A percentile compares a stretch with the other conserved stretches of the same genome.
Evolutionary conservation across 2,888 invertebrate genomes (phyloP).

Genomic region (Ormyrus labotus): DNA sequence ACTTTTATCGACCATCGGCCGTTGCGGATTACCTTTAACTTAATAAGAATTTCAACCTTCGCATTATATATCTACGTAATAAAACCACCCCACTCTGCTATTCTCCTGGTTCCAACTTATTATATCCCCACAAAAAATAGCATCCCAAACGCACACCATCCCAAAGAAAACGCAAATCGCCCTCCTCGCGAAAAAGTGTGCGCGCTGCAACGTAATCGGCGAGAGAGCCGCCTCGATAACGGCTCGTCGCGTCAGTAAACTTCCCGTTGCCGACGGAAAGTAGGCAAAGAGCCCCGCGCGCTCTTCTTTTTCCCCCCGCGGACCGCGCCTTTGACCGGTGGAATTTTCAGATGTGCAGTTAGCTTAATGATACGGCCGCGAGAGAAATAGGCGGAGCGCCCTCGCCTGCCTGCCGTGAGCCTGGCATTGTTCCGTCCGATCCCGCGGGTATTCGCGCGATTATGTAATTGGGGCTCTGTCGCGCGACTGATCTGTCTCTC

Average conservation of each 20-base stretch:
- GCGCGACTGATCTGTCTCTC: not conserved
- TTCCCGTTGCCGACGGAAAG: not conserved
- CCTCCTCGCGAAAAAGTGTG: not conserved
- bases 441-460: slow-evolving; percentile 6
- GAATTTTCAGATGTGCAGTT: slow-evolving; percentile 46
- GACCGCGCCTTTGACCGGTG: not conserved
- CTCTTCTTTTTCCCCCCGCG: not conserved
- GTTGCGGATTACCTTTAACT: too few relatives aligned
- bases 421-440: slow-evolving; percentile 36
- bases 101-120: too few relatives aligned
- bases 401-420: not conserved
- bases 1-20: too few relatives aligned
- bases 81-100: too few relatives aligned
- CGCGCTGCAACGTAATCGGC: too few relatives aligned
- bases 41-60: too few relatives aligned
- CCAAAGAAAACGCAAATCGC: not conserved
- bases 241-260: too few relatives aligned
- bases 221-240: too few relatives aligned
- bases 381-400: not conserved
- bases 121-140: too few relatives aligned
- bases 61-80: too few relatives aligned
- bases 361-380: slow-evolving; percentile 39
- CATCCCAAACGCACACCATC: not conserved
- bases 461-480: slow-evolving; percentile 35
- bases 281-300: slow-evolving; percentile 8